These are phyloP conservation scores for Scolanthus callimorphus DNA, from an alignment of 92 coral and sea anemone genomes.

Conservation along the genomic window DNA sequence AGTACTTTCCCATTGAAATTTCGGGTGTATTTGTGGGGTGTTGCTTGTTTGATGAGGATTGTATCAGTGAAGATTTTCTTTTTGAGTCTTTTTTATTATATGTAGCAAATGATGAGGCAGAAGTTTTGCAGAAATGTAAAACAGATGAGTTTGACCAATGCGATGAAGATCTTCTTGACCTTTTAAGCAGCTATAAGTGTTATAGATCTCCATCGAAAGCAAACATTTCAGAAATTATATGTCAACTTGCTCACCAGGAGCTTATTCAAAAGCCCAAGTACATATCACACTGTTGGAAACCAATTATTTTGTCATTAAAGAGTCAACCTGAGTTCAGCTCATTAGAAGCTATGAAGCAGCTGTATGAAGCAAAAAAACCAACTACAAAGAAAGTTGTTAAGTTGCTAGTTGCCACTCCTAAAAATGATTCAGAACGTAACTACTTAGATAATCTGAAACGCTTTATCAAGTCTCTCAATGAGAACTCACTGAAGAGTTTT, in stretches of 20 bases:
- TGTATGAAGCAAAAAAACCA: slow-evolving; percentile 27
- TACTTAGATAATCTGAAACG: slow-evolving; percentile 35
- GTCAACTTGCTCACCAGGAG: slow-evolving; percentile 41
- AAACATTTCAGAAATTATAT: slow-evolving; percentile 3
- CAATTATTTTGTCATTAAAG: slow-evolving; percentile 24
- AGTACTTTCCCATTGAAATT: slow-evolving; percentile 16
- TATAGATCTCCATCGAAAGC: slow-evolving; percentile 18
- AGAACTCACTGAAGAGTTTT: slow-evolving; percentile 16
- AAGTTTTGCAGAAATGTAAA: slow-evolving; percentile 26
- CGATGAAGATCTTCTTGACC: slow-evolving; percentile 37
- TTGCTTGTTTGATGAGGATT: slow-evolving; percentile 22
- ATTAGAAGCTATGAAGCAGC: slow-evolving; percentile 18
- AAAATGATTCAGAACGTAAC: slow-evolving; percentile 27
- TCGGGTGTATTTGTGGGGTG: slow-evolving; percentile 31
- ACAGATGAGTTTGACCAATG: slow-evolving; percentile 22
- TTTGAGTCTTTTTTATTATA: slow-evolving; percentile 43
- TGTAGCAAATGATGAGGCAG: slow-evolving; percentile 33
- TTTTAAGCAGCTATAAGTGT: slow-evolving; percentile 38
- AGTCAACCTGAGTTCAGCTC: slow-evolving; percentile 9
- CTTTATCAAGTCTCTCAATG: slow-evolving; percentile 29
- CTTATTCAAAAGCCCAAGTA: slow-evolving; percentile 30
- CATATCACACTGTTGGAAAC: slow-evolving; percentile 24
- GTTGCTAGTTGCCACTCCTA: slow-evolving; percentile 3
- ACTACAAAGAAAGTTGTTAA: slow-evolving; percentile 18
- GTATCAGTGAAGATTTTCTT: slow-evolving; percentile 4